These are phyloP conservation scores for Bemisia tabaci DNA, from an alignment of 1,140 invertebrate genomes.

Conservation along the genomic window DNA sequence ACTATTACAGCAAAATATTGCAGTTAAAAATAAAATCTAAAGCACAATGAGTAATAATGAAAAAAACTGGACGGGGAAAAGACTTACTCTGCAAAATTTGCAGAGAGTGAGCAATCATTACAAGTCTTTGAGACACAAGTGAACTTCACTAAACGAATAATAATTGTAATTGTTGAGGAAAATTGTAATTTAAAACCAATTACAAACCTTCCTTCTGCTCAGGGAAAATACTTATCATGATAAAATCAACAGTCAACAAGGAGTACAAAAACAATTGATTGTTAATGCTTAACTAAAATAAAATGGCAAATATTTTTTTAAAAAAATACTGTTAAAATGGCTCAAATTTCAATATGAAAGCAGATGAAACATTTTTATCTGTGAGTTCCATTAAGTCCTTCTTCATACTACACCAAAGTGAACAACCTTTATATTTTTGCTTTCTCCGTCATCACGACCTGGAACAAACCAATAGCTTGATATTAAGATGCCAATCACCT, in stretches of 20 bases:
- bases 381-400: neutral
- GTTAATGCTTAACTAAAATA: neutral
- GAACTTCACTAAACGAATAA: too few species aligned
- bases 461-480: neutral
- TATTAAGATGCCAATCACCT: neutral
- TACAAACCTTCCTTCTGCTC: too few species aligned
- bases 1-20: too few species aligned
- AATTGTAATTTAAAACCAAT: too few species aligned
- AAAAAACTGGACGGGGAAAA: too few species aligned
- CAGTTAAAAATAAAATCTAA: too few species aligned
- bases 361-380: neutral
- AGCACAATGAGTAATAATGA: too few species aligned
- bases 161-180: too few species aligned
- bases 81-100: too few species aligned
- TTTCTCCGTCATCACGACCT: constrained; percentile 17
- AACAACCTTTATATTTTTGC: constrained; percentile 22
- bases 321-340: neutral
- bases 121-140: too few species aligned
- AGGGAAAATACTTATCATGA: neutral
- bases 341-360: neutral
- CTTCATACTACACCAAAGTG: constrained; percentile 22
- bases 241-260: neutral
- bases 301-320: too few species aligned
- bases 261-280: neutral
- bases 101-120: too few species aligned